phyloP scores from a whole-genome alignment of 1,140 invertebrate species.

The Mizuhopecten yessoensis region DNA sequence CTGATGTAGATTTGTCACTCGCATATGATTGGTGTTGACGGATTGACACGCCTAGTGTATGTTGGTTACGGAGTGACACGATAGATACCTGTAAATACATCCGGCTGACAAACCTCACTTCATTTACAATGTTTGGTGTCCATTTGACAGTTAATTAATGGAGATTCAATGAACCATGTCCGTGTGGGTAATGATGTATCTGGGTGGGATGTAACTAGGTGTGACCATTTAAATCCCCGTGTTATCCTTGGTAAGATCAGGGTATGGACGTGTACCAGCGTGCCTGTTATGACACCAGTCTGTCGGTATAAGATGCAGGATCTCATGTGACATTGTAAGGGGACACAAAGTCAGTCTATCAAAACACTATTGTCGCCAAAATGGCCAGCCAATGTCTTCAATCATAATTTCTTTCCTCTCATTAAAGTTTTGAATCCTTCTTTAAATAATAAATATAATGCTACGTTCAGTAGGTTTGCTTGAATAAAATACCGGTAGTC shows the following conservation, averaged over 20 bases:
- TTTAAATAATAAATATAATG: neutral
- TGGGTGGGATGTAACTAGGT: neutral
- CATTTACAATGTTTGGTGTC: neutral
- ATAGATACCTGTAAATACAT: neutral
- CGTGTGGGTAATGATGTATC: neutral
- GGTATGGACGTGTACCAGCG: neutral
- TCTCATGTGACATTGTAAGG: neutral
- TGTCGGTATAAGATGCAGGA: too few relatives aligned
- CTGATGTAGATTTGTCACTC: neutral
- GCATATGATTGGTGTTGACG: neutral
- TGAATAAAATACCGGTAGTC: neutral
- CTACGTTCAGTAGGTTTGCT: neutral
- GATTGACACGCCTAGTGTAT: neutral
- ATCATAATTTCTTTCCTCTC: neutral
- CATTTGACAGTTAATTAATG: conserved; percentile 10
- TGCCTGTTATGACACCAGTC: neutral
- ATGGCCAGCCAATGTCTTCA: neutral
- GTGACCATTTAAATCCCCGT: neutral
- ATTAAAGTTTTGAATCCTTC: neutral
- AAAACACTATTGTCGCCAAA: conserved; percentile 9
- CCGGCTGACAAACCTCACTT: conserved; percentile 1
- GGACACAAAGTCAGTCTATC: neutral
- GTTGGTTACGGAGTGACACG: neutral
- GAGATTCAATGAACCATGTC: neutral
- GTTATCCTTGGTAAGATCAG: neutral